Percentiles rank a stretch among this genome's conserved stretches.
These are phyloP conservation scores for Rapana venosa DNA, from an alignment of 2,888 invertebrate genomes.

Conservation along the genomic window DNA sequence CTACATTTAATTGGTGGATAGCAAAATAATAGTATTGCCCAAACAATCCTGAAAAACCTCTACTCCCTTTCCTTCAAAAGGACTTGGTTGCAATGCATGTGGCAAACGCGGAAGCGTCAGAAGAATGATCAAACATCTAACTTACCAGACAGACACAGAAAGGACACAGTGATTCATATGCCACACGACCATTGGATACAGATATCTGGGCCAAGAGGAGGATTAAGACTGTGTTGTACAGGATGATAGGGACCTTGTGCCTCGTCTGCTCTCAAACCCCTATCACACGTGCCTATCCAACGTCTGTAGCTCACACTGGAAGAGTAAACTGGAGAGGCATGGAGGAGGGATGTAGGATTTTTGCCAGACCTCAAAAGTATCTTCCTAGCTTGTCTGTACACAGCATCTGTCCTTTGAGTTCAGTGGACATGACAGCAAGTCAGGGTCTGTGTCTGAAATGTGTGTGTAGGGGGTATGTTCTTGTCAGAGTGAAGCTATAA, in stretches of 20 bases:
- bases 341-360: slow-evolving; percentile 8
- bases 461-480: no score
- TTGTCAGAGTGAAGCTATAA: no score
- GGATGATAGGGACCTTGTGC: not conserved
- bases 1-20: no score
- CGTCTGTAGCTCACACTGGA: not conserved
- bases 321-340: not conserved
- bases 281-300: slow-evolving; percentile 22
- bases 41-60: no score
- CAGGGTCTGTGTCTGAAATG: no score
- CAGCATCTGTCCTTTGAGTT: no score
- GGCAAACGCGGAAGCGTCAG: not conserved
- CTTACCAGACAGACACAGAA: not conserved
- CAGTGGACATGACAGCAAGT: no score
- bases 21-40: no score
- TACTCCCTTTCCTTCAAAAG: no score
- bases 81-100: not conserved
- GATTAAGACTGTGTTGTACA: slow-evolving; percentile 38
- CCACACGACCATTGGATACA: slow-evolving; percentile 34
- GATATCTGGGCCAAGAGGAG: not conserved
- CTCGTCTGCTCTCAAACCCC: not conserved
- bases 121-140: slow-evolving; percentile 15
- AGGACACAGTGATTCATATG: slow-evolving; percentile 10
- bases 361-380: not conserved
- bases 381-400: not conserved